These are phyloP conservation scores for Cheumatopsyche charites DNA, from an alignment of 1,140 invertebrate species.

Conservation along the genomic window DNA sequence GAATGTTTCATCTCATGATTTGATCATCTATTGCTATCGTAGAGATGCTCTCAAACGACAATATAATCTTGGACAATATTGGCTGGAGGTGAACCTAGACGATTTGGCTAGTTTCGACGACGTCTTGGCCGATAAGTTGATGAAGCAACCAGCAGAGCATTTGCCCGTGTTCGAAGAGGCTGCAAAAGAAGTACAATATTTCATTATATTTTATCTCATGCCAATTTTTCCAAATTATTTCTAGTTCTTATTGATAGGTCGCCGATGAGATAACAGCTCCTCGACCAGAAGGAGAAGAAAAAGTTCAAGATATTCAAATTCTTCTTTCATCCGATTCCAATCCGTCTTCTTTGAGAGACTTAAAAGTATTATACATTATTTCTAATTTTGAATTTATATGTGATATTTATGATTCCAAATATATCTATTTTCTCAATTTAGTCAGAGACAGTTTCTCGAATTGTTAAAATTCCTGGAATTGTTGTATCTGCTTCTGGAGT, in stretches of 20 bases:
- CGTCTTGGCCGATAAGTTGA: conserved; percentile 88
- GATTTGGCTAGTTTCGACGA: conserved; percentile 96
- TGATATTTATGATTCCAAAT: conserved; percentile 15
- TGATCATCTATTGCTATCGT: conserved; percentile 32
- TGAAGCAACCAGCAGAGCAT: conserved; percentile 92
- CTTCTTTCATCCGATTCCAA: conserved; percentile 85
- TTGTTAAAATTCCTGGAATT: conserved; percentile 96
- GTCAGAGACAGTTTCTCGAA: conserved; percentile 90
- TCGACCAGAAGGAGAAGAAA: conserved; percentile 86
- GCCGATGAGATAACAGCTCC: conserved; percentile 96
- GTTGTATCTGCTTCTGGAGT: conserved; percentile 93
- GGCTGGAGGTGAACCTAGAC: conserved; percentile 91
- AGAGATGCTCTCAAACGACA: conserved; percentile 94
- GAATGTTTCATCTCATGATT: not conserved
- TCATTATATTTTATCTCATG: conserved; percentile 11
- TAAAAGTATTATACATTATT: conserved; percentile 74
- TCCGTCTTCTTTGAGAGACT: conserved; percentile 78
- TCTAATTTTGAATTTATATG: too few species aligned
- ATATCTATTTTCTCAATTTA: conserved; percentile 61
- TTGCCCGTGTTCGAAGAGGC: conserved; percentile 97
- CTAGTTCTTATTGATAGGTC: conserved; percentile 56
- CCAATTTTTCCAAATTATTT: not conserved
- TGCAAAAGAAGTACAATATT: conserved; percentile 76
- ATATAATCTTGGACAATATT: conserved; percentile 91
- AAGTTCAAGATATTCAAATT: conserved; percentile 94